Evolutionary conservation across 2,113 vertebrate species (phyloP).

Genomic region (Pholis gunnellus): DNA sequence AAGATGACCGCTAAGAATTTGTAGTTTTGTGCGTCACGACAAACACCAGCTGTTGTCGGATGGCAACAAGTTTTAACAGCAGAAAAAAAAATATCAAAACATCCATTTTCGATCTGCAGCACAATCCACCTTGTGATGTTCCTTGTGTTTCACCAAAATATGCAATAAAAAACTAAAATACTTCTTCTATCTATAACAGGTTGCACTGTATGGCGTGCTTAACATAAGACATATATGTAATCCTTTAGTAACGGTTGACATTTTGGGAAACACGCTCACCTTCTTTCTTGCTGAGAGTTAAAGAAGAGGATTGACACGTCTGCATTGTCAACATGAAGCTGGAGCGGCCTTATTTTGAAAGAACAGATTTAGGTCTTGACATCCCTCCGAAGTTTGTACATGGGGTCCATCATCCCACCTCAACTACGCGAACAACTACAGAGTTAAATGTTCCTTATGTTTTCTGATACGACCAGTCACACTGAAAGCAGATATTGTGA

Average conservation of each 20-base stretch:
- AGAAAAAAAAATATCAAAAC: neutral
- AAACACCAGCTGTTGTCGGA: slow-evolving; percentile 5
- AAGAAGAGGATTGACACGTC: neutral
- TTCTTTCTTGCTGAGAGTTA: neutral
- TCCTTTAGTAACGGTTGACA: neutral
- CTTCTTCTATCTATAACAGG: neutral
- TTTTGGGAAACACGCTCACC: neutral
- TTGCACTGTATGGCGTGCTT: neutral
- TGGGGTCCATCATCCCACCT: neutral
- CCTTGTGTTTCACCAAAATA: neutral
- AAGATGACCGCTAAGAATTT: slow-evolving; percentile 39
- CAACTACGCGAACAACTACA: neutral
- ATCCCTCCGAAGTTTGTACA: neutral
- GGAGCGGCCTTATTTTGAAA: neutral
- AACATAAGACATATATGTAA: neutral
- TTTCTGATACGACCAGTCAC: neutral
- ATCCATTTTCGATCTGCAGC: slow-evolving; percentile 1
- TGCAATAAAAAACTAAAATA: neutral
- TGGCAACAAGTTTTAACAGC: neutral
- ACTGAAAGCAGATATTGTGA: neutral
- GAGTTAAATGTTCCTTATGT: neutral
- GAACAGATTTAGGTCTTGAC: neutral
- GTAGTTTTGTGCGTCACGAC: slow-evolving; percentile 22
- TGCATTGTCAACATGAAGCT: neutral
- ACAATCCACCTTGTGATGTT: slow-evolving; percentile 2